Evolutionary conservation across 1,140 invertebrate species (phyloP).

Genomic region (Rhagoletis zephyria): DNA sequence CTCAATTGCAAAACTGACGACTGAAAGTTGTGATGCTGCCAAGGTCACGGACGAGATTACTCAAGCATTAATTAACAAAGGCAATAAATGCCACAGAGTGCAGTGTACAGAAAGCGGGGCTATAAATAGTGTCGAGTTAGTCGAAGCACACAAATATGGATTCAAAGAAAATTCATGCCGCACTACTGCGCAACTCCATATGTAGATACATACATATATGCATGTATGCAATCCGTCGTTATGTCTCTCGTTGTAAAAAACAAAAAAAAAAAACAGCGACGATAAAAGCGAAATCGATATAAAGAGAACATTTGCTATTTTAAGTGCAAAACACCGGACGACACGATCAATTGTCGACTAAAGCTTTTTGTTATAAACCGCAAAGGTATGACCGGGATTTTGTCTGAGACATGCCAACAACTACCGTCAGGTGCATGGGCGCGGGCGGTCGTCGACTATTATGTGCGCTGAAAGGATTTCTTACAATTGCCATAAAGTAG

Average conservation of each 20-base stretch:
- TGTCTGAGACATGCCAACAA: neutral
- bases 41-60: constrained; percentile 42
- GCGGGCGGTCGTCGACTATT: neutral
- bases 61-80: constrained; percentile 48
- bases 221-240: neutral
- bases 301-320: constrained; percentile 44
- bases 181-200: neutral
- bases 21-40: neutral
- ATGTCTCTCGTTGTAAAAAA: neutral
- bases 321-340: constrained; percentile 31
- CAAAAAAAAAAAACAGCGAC: neutral
- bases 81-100: constrained; percentile 41
- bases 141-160: constrained; percentile 6
- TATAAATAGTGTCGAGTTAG: constrained; percentile 30
- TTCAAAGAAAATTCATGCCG: neutral
- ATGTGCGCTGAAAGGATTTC: neutral
- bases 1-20: neutral
- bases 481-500: constrained; percentile 21
- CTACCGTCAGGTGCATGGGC: neutral
- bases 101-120: neutral
- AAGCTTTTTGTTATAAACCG: constrained; percentile 4
- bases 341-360: neutral
- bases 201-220: too few species aligned
- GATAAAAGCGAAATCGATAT: constrained; percentile 38
- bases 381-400: neutral